A percentile compares a stretch with the other conserved stretches of the same genome.
phyloP scores from a whole-genome alignment of 1,140 invertebrate species.

The Battus philenor region DNA sequence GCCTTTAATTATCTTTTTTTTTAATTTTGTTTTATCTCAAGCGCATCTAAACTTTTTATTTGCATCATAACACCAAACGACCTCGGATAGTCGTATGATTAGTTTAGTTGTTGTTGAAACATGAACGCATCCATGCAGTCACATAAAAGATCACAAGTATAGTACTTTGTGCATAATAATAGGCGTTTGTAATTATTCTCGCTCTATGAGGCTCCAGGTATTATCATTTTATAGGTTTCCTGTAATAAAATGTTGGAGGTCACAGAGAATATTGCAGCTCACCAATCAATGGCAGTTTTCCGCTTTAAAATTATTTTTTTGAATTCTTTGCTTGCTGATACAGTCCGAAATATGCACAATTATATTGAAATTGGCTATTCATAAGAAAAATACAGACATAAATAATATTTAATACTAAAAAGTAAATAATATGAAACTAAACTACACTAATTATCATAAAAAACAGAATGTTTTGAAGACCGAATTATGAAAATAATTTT shows the following conservation, averaged over 20 bases:
- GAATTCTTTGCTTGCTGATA: too few relatives aligned
- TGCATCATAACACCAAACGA: constrained; percentile 36
- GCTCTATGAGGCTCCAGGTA: constrained; percentile 54
- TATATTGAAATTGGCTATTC: too few relatives aligned
- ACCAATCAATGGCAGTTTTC: constrained; percentile 52
- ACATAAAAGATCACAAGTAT: constrained; percentile 11
- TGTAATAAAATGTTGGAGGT: constrained; percentile 63
- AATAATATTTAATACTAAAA: too few relatives aligned
- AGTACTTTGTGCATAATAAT: constrained; percentile 17
- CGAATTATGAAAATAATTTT: not conserved
- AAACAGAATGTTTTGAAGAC: too few relatives aligned
- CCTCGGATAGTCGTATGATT: constrained; percentile 30
- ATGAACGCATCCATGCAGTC: constrained; percentile 16
- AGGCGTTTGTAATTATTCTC: constrained; percentile 39
- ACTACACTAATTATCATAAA: too few relatives aligned
- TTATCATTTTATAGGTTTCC: constrained; percentile 68
- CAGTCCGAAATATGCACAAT: too few relatives aligned
- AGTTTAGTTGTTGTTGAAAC: constrained; percentile 22
- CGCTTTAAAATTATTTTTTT: constrained; percentile 28
- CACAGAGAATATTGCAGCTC: constrained; percentile 41
- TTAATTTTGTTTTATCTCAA: constrained; percentile 9
- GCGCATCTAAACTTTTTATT: constrained; percentile 14
- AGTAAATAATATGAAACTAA: too few relatives aligned
- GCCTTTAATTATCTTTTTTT: not conserved
- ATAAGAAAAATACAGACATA: too few relatives aligned